These are phyloP conservation scores for Temnothorax rugatulus DNA, from an alignment of 2,888 invertebrate genomes.

Conservation along the genomic window DNA sequence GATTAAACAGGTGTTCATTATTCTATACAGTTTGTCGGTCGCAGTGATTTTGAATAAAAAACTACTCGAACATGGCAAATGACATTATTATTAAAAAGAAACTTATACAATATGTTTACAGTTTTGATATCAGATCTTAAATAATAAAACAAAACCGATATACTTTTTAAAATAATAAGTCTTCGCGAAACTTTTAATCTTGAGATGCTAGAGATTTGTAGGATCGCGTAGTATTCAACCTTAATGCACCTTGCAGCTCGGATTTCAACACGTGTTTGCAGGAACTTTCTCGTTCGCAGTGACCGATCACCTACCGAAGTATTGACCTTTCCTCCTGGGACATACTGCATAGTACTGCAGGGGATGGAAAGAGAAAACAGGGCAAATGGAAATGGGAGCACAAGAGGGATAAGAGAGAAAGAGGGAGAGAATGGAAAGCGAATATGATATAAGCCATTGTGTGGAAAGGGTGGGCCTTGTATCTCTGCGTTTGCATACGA, in stretches of 20 bases:
- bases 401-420: not conserved
- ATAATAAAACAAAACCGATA: not conserved
- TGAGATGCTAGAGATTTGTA: not conserved
- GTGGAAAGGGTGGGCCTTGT: conserved; percentile 66
- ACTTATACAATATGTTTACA: not conserved
- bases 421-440: conserved; percentile 40
- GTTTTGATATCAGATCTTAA: not conserved
- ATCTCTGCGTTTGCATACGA: conserved; percentile 73
- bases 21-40: not conserved
- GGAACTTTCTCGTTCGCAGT: conserved; percentile 35
- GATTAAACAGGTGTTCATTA: not conserved
- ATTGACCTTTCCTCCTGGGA: conserved; percentile 41
- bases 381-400: conserved; percentile 9
- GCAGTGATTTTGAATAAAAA: not conserved
- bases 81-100: not conserved
- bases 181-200: not conserved
- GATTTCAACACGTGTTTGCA: conserved; percentile 23
- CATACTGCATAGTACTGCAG: conserved; percentile 5
- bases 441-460: conserved; percentile 75
- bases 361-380: conserved; percentile 35
- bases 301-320: conserved; percentile 37
- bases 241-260: conserved; percentile 4
- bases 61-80: not conserved
- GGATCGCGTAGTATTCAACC: not conserved
- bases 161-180: not conserved